Evolutionary conservation across 2,888 invertebrate species (phyloP).

Genomic region (Aquatica leii): DNA sequence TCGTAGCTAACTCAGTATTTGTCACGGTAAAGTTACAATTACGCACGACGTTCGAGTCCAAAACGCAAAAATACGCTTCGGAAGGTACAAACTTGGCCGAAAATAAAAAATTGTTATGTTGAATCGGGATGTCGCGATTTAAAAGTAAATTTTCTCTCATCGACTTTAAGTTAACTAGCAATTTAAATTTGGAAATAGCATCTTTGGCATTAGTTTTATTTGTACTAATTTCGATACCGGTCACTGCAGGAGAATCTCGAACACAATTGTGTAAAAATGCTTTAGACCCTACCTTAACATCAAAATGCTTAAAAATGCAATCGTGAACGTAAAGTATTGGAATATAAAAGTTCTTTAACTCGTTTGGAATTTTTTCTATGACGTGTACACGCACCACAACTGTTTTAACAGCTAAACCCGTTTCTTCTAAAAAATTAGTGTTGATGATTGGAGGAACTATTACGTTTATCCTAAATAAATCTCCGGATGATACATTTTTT

Average conservation of each 20-base stretch:
- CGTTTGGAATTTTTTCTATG: slow-evolving; percentile 51
- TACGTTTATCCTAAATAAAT: slow-evolving; percentile 42
- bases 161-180: slow-evolving; percentile 63
- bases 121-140: slow-evolving; percentile 64
- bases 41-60: slow-evolving; percentile 64
- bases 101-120: slow-evolving; percentile 50
- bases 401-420: slow-evolving; percentile 37
- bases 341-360: slow-evolving; percentile 21
- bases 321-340: slow-evolving; percentile 65
- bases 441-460: slow-evolving; percentile 41
- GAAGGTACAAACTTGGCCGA: slow-evolving; percentile 59
- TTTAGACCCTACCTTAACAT: slow-evolving; percentile 66
- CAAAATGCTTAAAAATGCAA: slow-evolving; percentile 64
- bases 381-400: slow-evolving; percentile 50
- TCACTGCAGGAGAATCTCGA: slow-evolving; percentile 60
- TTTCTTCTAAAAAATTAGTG: slow-evolving; percentile 26
- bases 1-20: slow-evolving; percentile 30
- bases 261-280: slow-evolving; percentile 62
- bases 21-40: slow-evolving; percentile 59
- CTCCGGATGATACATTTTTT: slow-evolving; percentile 33
- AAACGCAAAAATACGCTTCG: slow-evolving; percentile 62
- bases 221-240: slow-evolving; percentile 61
- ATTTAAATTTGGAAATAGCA: slow-evolving; percentile 63
- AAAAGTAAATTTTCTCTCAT: slow-evolving; percentile 64
- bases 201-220: slow-evolving; percentile 48